Evolutionary conservation across 2,888 invertebrate genomes (phyloP).

Genomic region (Phyllotreta striolata): DNA sequence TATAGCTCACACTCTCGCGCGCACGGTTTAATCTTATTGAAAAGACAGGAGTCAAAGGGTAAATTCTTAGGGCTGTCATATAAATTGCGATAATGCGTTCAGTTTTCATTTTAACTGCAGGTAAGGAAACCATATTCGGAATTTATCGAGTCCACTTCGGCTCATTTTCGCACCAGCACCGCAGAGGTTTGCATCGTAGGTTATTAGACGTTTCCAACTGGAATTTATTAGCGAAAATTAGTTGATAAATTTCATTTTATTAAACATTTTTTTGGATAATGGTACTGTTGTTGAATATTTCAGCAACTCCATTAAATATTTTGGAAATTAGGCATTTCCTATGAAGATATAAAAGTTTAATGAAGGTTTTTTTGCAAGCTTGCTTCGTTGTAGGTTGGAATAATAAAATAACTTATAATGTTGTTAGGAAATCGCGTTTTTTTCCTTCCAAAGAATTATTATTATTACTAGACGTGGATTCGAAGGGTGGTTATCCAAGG

Average conservation of each 20-base stretch:
- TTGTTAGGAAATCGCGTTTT: not conserved
- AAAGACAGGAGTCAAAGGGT: slow-evolving; percentile 43
- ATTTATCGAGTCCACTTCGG: slow-evolving; percentile 38
- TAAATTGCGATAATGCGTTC: slow-evolving; percentile 42
- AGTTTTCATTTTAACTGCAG: slow-evolving; percentile 41
- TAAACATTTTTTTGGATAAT: slow-evolving; percentile 24
- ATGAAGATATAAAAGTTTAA: not conserved
- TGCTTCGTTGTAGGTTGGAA: too few relatives aligned
- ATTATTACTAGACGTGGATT: slow-evolving; percentile 3
- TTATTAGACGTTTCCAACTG: slow-evolving; percentile 29
- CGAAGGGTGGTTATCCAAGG: slow-evolving; percentile 57
- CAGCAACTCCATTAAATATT: too few relatives aligned
- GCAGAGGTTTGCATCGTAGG: slow-evolving; percentile 35
- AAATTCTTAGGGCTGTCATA: slow-evolving; percentile 43
- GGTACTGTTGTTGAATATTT: too few relatives aligned
- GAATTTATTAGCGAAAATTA: slow-evolving; percentile 32
- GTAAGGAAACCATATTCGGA: slow-evolving; percentile 40
- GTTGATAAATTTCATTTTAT: slow-evolving; percentile 34
- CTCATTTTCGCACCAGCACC: slow-evolving; percentile 38
- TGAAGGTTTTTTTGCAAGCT: too few relatives aligned
- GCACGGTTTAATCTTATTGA: slow-evolving; percentile 41
- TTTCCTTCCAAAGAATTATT: slow-evolving; percentile 9
- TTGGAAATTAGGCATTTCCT: not conserved
- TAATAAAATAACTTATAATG: not conserved
- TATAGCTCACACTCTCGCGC: slow-evolving; percentile 30